phyloP scores from a whole-genome alignment of 2,888 invertebrate genomes.

The Callimorpha dominula region DNA sequence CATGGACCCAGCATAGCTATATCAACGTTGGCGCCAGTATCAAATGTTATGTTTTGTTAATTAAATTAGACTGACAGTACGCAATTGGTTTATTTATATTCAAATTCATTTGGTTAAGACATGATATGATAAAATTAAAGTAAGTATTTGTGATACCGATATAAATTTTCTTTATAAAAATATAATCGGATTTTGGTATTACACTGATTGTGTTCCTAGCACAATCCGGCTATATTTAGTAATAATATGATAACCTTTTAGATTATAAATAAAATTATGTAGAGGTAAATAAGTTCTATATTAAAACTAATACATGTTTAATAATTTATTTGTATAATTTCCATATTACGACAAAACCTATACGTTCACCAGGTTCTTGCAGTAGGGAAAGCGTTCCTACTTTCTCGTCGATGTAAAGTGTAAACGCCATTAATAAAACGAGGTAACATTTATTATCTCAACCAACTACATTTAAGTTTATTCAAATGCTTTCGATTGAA shows the following conservation, averaged over 20 bases:
- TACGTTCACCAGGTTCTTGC: conserved; percentile 46
- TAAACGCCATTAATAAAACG: conserved; percentile 35
- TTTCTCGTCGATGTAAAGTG: conserved; percentile 43
- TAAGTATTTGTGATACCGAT: background rate
- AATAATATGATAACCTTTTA: too few relatives aligned
- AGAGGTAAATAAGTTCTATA: background rate
- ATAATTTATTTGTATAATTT: conserved; percentile 31
- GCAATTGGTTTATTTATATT: conserved; percentile 3
- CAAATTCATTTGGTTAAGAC: background rate
- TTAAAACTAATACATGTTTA: background rate
- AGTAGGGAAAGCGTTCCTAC: conserved; percentile 52
- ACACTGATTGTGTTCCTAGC: background rate
- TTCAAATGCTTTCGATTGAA: background rate
- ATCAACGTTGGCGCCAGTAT: conserved; percentile 21
- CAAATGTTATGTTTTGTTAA: conserved; percentile 4
- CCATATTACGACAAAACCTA: conserved; percentile 42
- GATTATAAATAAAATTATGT: background rate
- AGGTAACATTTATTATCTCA: conserved; percentile 28
- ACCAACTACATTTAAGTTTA: background rate
- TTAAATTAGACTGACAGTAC: conserved; percentile 12
- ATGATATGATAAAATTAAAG: background rate
- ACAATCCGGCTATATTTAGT: background rate
- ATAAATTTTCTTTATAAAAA: background rate
- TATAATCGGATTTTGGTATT: background rate
- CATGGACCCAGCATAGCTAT: conserved; percentile 16